phyloP scores from a whole-genome alignment of 23 tunicate genomes.

The Trididemnum miniatum region DNA sequence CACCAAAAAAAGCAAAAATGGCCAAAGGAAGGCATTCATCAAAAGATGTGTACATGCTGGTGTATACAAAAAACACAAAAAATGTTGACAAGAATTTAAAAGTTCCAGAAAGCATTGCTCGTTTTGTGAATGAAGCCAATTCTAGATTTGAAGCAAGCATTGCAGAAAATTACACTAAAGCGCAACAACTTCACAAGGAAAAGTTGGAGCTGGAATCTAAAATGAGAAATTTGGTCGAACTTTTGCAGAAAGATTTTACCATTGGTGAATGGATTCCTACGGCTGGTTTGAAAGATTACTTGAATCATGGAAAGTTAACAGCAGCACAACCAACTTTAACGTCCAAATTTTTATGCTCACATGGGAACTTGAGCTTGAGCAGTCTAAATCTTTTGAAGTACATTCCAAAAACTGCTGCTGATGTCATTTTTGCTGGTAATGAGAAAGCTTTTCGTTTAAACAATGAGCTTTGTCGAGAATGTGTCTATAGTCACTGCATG shows the following conservation, averaged over 20 bases:
- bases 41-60: constrained; percentile 91
- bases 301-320: constrained; percentile 15
- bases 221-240: constrained; percentile 24
- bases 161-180: background rate
- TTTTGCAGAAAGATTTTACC: background rate
- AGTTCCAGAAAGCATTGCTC: constrained; percentile 37
- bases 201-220: background rate
- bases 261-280: constrained; percentile 61
- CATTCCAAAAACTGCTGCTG: constrained; percentile 60
- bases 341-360: constrained; percentile 47
- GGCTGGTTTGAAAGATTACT: constrained; percentile 36
- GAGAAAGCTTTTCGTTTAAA: background rate
- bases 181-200: constrained; percentile 28
- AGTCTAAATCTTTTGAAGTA: constrained; percentile 46
- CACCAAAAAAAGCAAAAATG: constrained; percentile 45
- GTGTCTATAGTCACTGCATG: constrained; percentile 64
- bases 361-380: constrained; percentile 52
- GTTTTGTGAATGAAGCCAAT: constrained; percentile 60
- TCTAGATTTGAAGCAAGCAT: constrained; percentile 18
- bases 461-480: constrained; percentile 36
- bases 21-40: constrained; percentile 68
- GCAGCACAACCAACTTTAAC: background rate
- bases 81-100: no score
- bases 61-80: constrained; percentile 39
- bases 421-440: constrained; percentile 2